These are phyloP conservation scores for Orussus abietinus DNA, from an alignment of 1,140 invertebrate genomes.

Conservation along the genomic window DNA sequence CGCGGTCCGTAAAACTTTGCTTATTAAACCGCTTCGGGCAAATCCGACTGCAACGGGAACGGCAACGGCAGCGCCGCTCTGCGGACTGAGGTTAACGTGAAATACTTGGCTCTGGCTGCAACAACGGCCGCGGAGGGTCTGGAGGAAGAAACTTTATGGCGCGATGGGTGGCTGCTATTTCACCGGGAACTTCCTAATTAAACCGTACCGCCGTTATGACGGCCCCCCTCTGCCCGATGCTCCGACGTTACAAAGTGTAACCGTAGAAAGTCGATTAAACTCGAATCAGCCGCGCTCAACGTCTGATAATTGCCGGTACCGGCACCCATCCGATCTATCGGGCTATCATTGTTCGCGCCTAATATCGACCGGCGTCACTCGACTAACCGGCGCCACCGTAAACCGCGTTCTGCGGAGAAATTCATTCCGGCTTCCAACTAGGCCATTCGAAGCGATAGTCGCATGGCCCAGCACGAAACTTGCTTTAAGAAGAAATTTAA, in stretches of 20 bases:
- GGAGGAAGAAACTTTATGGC: conserved; percentile 20
- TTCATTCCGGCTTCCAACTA: too few relatives aligned
- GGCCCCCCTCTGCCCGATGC: background rate
- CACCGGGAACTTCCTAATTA: conserved; percentile 26
- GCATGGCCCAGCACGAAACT: too few relatives aligned
- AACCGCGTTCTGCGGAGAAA: too few relatives aligned
- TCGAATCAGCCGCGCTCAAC: conserved; percentile 10
- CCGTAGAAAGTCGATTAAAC: conserved; percentile 19
- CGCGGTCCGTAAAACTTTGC: conserved; percentile 28
- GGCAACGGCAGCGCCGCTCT: conserved; percentile 6
- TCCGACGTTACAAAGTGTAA: conserved; percentile 15
- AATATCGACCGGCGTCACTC: too few relatives aligned
- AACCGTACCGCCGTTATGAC: conserved; percentile 19
- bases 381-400: background rate
- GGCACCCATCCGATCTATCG: background rate
- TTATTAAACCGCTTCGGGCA: conserved; percentile 29
- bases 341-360: too few relatives aligned
- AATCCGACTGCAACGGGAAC: conserved; percentile 15
- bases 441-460: too few relatives aligned
- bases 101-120: conserved; percentile 26
- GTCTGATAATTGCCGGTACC: conserved; percentile 5
- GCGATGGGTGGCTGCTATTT: conserved; percentile 21
- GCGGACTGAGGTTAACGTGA: conserved; percentile 22
- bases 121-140: conserved; percentile 13
- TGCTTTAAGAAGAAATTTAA: too few relatives aligned